Evolutionary conservation across 1,140 invertebrate genomes (phyloP), one percentile per base, ranked within the genome.

Genomic region (Dufourea novaeangliae): DNA sequence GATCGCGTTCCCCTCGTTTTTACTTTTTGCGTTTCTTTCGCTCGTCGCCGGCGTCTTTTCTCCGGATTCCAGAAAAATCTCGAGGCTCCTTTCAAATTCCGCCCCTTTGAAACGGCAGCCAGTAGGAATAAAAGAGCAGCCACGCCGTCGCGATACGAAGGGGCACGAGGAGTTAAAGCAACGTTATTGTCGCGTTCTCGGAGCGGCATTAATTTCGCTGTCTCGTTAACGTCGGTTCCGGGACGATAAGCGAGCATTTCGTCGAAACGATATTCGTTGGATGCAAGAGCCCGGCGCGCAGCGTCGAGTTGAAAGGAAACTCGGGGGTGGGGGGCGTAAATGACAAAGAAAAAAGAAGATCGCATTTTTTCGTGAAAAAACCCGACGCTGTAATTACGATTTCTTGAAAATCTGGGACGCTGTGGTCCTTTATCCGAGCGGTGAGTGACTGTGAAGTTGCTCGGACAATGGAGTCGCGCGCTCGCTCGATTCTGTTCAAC

Each of bases 381-480:
- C 1, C 39, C n/a, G 29, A 14, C 3, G 37, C 17, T 50, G 32
- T 2, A 69, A 76, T 69, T 69, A 59, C 54, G 64, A 69, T 76
- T 61, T 34, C 39, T 59, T 61, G 11, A 11, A 37, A 69, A 76
- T 76, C 54, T 69, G 41, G 73, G 54, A 32, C 73, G 59, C 39
- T n/a, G 7, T 5, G 39, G 17, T 39, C 25, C 32, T 69, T 76
- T 39, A 46, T 46, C 29, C 7, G 46, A 46, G 44, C 29, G 46
- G 17, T 0, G 54, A 56, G 46, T n/a, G 14, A 20, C 20, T 20
- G 41, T 4, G 17, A 5, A 57, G 72, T 34, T 10, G 17, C 27
- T 29, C 5, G 66, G 41, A 76, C 66, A 76, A 76, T 76, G 25
- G 41, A 37, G 20, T 2, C 73, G 12, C 52, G n/a, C n/a, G n/a